Base-by-base conservation (phyloP, 53 echinoderm and acorn worm genomes). In the Henricia sp. region DNA sequence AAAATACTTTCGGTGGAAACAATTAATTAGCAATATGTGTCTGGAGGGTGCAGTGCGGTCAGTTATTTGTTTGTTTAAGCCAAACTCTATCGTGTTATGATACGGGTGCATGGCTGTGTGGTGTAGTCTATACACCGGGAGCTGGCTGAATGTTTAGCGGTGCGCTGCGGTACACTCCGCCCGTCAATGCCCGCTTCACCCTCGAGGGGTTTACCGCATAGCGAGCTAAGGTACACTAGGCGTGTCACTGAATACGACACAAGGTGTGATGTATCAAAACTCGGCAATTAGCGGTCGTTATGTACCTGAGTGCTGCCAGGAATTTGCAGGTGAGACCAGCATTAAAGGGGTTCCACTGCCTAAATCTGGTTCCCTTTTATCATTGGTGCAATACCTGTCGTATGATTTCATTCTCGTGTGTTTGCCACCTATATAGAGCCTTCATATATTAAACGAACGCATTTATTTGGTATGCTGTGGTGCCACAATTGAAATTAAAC, bases 11-110 rank as follows among this genome's bases (percentile, higher is more conserved):
- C 48, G 35, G 80, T 80, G 80, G 80, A 80, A 80, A 80, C 80
- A 80, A 80, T 80, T 80, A 80, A 80, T 80, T 80, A 80, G 80
- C 80, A 64, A 23, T 28, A 46, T 64, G 62, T 32, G 34, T 63
- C 80, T 57, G 48, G 35, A 48, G 80, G 80, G 29, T 34, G 42
- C 33, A 23, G 48, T 80, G 63, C 40, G 63, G 48, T 62, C 65
- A 60, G 62, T 35, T 80, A 80, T 80, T 80, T 80, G 80, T 80
- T 80, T 80, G 80, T 80, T 80, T 80, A 80, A 65, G 80, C 23
- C n/a, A 16, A 11, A 63, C 80, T 64, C 64, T 50, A 64, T 19
- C 64, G 42, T 80, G 80, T 80, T 80, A 57, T 62, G 80, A 80
- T 80, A 80, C 36, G 80, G 80, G 63, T 56, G 46, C 20, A 67